Evolutionary conservation across 53 echinoderm and acorn worm species (phyloP).

Genomic region (Arbacia lixula): DNA sequence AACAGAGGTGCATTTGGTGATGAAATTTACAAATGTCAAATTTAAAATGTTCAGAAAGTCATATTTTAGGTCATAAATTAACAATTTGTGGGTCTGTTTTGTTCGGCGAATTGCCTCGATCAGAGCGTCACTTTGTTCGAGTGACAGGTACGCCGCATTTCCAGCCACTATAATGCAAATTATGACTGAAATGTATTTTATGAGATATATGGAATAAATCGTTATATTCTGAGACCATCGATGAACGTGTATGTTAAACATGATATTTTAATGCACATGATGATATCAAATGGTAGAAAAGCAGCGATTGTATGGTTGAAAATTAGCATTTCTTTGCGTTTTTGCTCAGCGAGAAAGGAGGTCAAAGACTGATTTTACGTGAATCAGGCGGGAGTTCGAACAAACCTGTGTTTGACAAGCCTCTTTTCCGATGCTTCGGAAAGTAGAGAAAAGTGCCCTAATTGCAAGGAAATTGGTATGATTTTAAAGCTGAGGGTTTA

Average conservation of each 20-base stretch:
- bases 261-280: neutral
- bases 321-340: neutral
- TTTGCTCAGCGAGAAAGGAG: neutral
- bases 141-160: no score
- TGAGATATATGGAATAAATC: neutral
- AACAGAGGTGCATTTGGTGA: no score
- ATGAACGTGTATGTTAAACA: neutral
- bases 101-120: no score
- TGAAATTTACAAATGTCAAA: no score
- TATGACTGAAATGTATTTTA: neutral
- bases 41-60: no score
- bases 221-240: neutral
- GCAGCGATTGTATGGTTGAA: neutral
- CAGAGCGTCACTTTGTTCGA: no score
- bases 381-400: constrained; percentile 29
- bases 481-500: neutral
- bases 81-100: no score
- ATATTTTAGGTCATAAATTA: no score
- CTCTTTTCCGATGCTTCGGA: neutral
- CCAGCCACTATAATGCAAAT: no score
- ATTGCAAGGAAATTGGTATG: neutral
- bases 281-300: neutral
- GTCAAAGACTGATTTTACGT: constrained; percentile 28
- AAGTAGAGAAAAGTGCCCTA: neutral
- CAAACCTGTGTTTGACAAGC: constrained; percentile 22